Conservation (phyloP, 2,797 vertebrate species). For the Brachyalestes nurse region DNA sequence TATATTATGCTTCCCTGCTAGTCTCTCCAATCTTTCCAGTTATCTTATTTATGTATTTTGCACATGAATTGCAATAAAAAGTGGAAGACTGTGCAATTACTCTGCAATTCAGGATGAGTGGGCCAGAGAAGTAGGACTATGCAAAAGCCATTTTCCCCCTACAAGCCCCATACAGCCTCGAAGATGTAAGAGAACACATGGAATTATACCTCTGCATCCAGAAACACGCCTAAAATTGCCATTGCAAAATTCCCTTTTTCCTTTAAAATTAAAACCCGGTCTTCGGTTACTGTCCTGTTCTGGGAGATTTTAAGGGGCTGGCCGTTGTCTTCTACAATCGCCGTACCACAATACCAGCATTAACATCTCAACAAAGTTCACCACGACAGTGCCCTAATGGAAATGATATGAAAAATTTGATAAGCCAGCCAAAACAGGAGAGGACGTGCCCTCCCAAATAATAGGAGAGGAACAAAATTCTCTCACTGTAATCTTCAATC, state of each 20-base stretch:
- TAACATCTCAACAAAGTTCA: constrained; percentile 27
- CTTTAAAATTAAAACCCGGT: constrained; percentile 52
- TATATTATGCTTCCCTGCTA: constrained; percentile 65
- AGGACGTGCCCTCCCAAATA: neutral
- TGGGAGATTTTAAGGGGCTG: constrained; percentile 10
- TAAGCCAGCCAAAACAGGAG: neutral
- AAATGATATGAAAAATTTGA: neutral
- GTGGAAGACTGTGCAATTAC: constrained; percentile 75
- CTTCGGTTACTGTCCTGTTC: constrained; percentile 26
- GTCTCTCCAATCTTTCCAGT: constrained; percentile 65
- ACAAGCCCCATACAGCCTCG: constrained; percentile 66
- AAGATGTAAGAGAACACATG: constrained; percentile 60
- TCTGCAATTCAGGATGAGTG: constrained; percentile 68
- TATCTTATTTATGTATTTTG: constrained; percentile 82
- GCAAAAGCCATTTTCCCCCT: constrained; percentile 62
- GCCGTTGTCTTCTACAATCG: constrained; percentile 25
- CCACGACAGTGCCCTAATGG: neutral
- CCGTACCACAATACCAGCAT: constrained; percentile 13
- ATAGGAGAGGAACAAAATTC: neutral
- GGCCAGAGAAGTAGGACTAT: constrained; percentile 57
- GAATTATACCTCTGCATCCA: constrained; percentile 65
- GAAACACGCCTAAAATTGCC: constrained; percentile 57
- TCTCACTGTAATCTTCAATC: constrained; percentile 1
- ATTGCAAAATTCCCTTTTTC: constrained; percentile 52
- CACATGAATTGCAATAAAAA: constrained; percentile 77